Evolutionary conservation across 2,797 vertebrate genomes (phyloP), one percentile per base, ranked within the genome.

Genomic region (Gymnocypris eckloni): DNA sequence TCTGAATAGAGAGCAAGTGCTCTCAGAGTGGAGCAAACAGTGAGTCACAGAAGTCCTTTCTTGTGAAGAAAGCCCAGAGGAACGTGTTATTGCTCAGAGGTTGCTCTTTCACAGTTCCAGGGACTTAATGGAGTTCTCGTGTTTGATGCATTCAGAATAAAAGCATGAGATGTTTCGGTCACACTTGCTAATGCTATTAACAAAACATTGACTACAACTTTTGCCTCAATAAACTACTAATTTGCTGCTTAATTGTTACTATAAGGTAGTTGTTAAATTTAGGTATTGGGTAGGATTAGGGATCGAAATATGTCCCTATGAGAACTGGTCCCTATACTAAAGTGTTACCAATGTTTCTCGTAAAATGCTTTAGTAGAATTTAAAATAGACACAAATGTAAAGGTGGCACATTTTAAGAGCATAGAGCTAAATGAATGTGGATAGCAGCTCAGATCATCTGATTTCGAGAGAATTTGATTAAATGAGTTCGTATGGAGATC

Each of bases 111-210:
- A 43, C 15, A 15, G 10, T 56, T 9, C 52, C 13, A 52, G 10
- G 52, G 12, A 59, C 75, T 9, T 78, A 78, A 78, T 59, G 75
- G 75, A 59, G 75, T 59, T 59, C 37, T 59, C 37, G 43, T 79
- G 56, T 43, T 61, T 61, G 37, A 25, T 61, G 41, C 54, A 79
- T 28, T 79, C 37, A 43, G 13, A 43, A n/a, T 59, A 2, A 37
- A 79, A 61, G 22, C 33, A 22, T 76, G 2, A 37, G 50, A 52
- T 52, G 15, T 52, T 52, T 52, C 1, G 15, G 48, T 16, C 48
- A 50, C 48, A 15, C 56, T 59, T 59, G 28, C 28, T 28, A 28
- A 28, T n/a, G 22, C 56, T 61, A 25, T 11, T 61, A 61, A n/a
- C 10, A 59, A 59, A 59, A 3, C 22, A n/a, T n/a, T 22, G 1